A percentile compares a stretch with the other conserved stretches of the same genome.
phyloP scores from a whole-genome alignment of 1,140 invertebrate species.

The Palaemon carinicauda region DNA sequence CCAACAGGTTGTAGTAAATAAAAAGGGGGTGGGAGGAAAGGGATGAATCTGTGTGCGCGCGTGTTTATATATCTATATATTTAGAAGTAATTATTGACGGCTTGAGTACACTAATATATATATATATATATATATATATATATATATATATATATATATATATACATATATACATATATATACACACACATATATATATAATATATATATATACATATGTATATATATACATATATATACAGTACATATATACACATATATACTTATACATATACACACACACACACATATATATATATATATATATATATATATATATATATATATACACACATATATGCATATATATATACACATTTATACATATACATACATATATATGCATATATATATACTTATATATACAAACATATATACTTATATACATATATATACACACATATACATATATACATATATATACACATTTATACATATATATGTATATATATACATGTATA shows the following conservation, averaged over 20 bases:
- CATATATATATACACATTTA: background rate
- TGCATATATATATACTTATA: background rate
- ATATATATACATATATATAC: background rate
- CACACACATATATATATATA: background rate
- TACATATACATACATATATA: background rate
- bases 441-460: background rate
- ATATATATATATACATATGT: background rate
- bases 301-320: background rate
- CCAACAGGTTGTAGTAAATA: too few relatives aligned
- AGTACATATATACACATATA: background rate
- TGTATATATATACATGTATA: too few relatives aligned
- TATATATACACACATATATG: background rate
- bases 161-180: background rate
- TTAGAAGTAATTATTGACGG: too few relatives aligned
- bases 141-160: background rate
- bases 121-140: background rate
- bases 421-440: background rate
- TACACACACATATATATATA: background rate
- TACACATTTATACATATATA: background rate
- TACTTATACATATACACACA: background rate
- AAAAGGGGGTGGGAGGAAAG: too few relatives aligned
- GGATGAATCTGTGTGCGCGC: too few relatives aligned
- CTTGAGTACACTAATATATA: too few relatives aligned
- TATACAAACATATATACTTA: background rate
- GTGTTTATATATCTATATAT: too few relatives aligned